Evolutionary conservation across 2,888 invertebrate genomes (phyloP), one percentile per base, ranked within the genome.

Genomic region (Neelides folsomi): DNA sequence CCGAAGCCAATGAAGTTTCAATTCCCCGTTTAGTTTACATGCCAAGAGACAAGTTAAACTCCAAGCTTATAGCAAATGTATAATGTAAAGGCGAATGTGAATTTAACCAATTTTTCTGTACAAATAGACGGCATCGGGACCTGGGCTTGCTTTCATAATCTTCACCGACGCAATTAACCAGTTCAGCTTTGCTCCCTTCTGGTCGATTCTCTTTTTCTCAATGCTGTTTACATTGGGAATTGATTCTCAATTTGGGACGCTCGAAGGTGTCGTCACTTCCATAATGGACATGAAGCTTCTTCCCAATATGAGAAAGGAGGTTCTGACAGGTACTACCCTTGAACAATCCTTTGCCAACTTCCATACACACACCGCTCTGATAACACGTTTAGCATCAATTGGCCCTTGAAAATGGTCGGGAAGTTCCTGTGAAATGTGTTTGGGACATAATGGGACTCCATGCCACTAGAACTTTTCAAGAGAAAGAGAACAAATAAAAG

Each of bases 141-240:
- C 94, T 0, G 95, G 95, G 1, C 72, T 95, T 52, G 95, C 94
- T 0, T 95, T 95, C 71, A 93, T 94, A 58, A 92, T 94, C 64
- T 95, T 94, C 75, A 94, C 95, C 0, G 93, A 95, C 72, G 95
- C 95, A 7, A 94, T 95, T 68, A 90, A 93, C 73, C 93, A 94
- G 73, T 94, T 95, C 71, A 93, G 94, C 0, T 88, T 90, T 0
- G 88, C 93, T 0, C 93, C 92, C 66, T 81, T 95, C 68, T 95
- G 95, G 95, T 87, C 93, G 3, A 80, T 94, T 12, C 77, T 95
- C 10, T 95, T 95, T 75, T 95, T 95, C 72, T 76, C 94, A 48
- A 95, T 95, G 95, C 78, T 95, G 36, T 88, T 95, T 70, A 93
- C 93, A 0, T 75, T 95, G 53, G 95, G 95, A 6, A 90, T 95